These are phyloP conservation scores for Aspidiotus destructor DNA, from an alignment of 2,888 invertebrate species.

Conservation along the genomic window DNA sequence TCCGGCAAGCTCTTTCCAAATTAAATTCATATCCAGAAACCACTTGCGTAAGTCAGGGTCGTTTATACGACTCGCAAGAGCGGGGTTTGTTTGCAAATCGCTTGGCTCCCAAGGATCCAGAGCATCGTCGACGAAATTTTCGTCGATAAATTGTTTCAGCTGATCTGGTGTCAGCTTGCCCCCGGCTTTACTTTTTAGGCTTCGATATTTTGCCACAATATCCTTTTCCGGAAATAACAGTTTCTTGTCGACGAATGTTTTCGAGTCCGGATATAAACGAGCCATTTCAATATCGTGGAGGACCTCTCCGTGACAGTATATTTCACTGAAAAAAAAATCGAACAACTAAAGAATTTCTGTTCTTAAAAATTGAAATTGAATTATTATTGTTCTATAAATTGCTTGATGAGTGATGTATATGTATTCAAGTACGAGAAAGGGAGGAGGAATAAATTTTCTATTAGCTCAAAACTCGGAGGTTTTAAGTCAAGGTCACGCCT, in stretches of 20 bases:
- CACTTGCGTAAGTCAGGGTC: constrained; percentile 42
- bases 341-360: too few relatives aligned
- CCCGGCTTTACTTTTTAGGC: constrained; percentile 29
- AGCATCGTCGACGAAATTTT: constrained; percentile 44
- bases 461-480: too few relatives aligned
- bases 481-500: too few relatives aligned
- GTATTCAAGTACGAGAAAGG: too few relatives aligned
- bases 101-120: constrained; percentile 37
- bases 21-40: constrained; percentile 41
- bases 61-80: constrained; percentile 42
- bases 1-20: constrained; percentile 44
- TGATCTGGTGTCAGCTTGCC: constrained; percentile 25
- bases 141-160: constrained; percentile 45
- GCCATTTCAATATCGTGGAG: constrained; percentile 62
- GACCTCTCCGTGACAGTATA: constrained; percentile 66
- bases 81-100: constrained; percentile 41
- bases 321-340: constrained; percentile 44
- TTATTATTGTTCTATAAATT: too few relatives aligned
- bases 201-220: constrained; percentile 34
- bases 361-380: too few relatives aligned
- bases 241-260: constrained; percentile 74
- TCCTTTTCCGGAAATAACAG: constrained; percentile 42
- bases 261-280: constrained; percentile 60
- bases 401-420: too few relatives aligned
- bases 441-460: too few relatives aligned